Evolutionary conservation across 2,113 vertebrate species (phyloP), one percentile per base, ranked within the genome.

Genomic region (Periophthalmus modestus): DNA sequence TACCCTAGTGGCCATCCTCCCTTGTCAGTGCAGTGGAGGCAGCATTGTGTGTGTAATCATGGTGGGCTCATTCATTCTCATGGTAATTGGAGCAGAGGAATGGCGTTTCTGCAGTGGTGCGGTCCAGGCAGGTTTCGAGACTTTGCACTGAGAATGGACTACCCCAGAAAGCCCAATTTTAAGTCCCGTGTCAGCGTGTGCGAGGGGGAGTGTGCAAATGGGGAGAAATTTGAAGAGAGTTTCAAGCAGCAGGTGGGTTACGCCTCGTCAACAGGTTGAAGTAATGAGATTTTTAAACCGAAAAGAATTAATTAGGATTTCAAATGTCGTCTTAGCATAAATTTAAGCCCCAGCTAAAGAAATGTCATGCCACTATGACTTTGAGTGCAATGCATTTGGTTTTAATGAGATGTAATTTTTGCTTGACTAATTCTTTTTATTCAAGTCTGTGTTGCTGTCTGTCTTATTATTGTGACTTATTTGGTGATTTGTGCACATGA

Each of bases 51-150:
- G 28, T 82, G 82, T 88, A 85, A 86, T 89, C 76, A 73, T 86
- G 70, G 78, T 76, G 78, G 85, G 82, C 89, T 93, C 90, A 92
- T 92, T 80, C 80, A 84, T 94, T 94, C 89, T 93, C 87, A 94
- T 93, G 93, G 82, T 92, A 93, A 94, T 90, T 91, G 77, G 61
- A 72, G 83, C 73, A 74, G 54, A 75, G 91, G 86, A 92, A 89
- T 89, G 81, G 85, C 78, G 84, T 67, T 75, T 88, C 62, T 85
- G 69, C 68, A 72, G 78, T 65, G 28, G 73, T 84, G 75, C 54
- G 21, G 14, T 74, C 85, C 76, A 2, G 24, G 50, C 82, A 62
- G 57, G 76, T 55, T 74, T 75, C 69, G 5, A 33, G 78, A 85
- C 81, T 81, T 82, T 58, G 80, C 36, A 74, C 66, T 69, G 81